phyloP scores from a whole-genome alignment of 1,140 invertebrate genomes.

The Platorchestia sp. region DNA sequence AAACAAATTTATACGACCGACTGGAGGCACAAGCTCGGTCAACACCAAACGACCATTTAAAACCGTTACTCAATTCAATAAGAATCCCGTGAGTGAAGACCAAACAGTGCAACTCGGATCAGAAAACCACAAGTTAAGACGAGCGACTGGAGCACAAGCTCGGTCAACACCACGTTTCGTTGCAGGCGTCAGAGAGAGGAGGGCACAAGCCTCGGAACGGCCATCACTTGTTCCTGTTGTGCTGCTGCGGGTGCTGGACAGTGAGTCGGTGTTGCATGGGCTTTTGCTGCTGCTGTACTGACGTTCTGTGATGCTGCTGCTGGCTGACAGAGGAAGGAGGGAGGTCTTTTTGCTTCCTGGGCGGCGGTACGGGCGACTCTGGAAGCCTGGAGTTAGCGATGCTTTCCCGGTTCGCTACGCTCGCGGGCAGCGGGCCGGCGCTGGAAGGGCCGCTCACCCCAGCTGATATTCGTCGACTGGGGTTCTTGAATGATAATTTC shows the following conservation, averaged over 20 bases:
- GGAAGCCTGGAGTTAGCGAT: not conserved
- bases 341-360: not conserved
- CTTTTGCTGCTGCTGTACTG: conserved; percentile 13
- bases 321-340: not conserved
- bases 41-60: no score
- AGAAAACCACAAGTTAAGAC: not conserved
- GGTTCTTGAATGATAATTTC: conserved; percentile 17
- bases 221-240: conserved; percentile 43
- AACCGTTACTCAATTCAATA: no score
- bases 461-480: conserved; percentile 1
- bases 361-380: conserved; percentile 27
- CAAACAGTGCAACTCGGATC: no score
- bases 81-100: no score
- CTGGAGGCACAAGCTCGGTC: no score
- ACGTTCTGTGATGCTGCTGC: conserved; percentile 15
- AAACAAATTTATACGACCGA: no score
- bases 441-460: not conserved
- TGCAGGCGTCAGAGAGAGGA: conserved; percentile 19
- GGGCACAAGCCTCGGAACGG: conserved; percentile 41
- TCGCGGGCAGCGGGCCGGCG: not conserved
- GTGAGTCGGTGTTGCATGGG: not conserved
- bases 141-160: not conserved
- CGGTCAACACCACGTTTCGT: conserved; percentile 33
- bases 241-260: conserved; percentile 10
- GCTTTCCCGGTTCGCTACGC: not conserved